A percentile compares a stretch with the other conserved stretches of the same genome.
phyloP scores from a whole-genome alignment of 2,797 vertebrate species.

The Paedocypris micromegethes region DNA sequence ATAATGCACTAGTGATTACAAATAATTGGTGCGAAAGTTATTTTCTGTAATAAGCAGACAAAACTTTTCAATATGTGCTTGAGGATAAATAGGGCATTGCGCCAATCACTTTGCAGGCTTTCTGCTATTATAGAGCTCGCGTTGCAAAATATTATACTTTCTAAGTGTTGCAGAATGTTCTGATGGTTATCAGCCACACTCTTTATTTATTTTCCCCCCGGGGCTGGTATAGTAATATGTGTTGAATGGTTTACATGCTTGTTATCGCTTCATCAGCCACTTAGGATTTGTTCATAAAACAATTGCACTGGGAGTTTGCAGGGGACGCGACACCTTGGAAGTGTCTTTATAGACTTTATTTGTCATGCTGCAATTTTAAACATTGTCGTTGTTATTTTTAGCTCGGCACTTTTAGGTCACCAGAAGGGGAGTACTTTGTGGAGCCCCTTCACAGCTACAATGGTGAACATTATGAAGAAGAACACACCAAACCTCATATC shows the following conservation, averaged over 20 bases:
- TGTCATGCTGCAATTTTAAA: slow-evolving; percentile 39
- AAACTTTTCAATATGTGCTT: slow-evolving; percentile 12
- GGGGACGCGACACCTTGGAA: slow-evolving; percentile 39
- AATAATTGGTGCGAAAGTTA: background rate
- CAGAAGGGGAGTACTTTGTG: slow-evolving; percentile 93
- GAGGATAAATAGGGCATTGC: background rate
- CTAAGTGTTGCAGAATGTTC: slow-evolving; percentile 33
- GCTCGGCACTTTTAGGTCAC: slow-evolving; percentile 96
- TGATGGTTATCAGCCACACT: slow-evolving; percentile 56
- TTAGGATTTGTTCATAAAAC: slow-evolving; percentile 31
- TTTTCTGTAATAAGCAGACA: background rate
- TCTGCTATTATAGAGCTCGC: background rate
- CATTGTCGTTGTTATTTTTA: slow-evolving; percentile 55
- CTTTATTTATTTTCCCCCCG: slow-evolving; percentile 23
- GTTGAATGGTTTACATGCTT: slow-evolving; percentile 46
- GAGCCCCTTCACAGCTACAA: slow-evolving; percentile 84
- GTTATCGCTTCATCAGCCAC: slow-evolving; percentile 24
- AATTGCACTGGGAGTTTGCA: slow-evolving; percentile 20
- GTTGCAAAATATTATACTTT: slow-evolving; percentile 2
- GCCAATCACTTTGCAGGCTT: background rate
- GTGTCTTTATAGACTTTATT: slow-evolving; percentile 25
- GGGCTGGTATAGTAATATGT: slow-evolving; percentile 38
- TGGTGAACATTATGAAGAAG: slow-evolving; percentile 85
- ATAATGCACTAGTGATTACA: background rate
- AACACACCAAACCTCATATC: slow-evolving; percentile 92